Percentiles rank a stretch among this genome's conserved stretches.
Evolutionary conservation across 2,113 vertebrate species (phyloP).

Genomic region (Agapornis roseicollis): DNA sequence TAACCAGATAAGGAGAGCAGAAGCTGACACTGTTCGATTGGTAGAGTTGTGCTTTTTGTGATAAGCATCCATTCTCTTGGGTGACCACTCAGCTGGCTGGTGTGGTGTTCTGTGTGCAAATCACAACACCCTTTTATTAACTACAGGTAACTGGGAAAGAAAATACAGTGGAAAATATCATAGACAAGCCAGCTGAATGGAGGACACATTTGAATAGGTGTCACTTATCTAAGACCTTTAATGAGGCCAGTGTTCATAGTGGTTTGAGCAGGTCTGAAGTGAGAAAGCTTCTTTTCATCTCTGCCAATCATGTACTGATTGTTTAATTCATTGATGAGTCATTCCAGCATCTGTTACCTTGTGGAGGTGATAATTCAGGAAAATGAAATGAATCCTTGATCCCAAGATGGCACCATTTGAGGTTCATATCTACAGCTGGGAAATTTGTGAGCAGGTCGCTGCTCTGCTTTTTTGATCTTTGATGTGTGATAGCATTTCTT

Average conservation of each 20-base stretch:
- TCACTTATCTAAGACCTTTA: background rate
- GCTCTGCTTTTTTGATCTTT: background rate
- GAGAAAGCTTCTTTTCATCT: background rate
- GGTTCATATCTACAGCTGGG: background rate
- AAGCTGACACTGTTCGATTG: background rate
- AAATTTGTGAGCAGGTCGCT: background rate
- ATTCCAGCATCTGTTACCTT: background rate
- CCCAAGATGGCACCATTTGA: accelerated
- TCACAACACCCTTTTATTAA: background rate
- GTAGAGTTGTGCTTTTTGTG: background rate
- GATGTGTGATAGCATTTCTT: background rate
- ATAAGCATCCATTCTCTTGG: accelerated
- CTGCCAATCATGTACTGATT: accelerated
- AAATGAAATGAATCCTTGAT: background rate
- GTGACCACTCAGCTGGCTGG: background rate
- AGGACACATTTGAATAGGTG: background rate
- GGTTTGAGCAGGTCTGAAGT: background rate
- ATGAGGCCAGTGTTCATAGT: background rate
- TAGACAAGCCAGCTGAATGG: background rate
- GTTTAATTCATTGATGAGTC: background rate
- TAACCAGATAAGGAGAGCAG: accelerated
- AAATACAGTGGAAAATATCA: accelerated
- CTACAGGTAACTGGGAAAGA: background rate
- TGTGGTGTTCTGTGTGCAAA: background rate
- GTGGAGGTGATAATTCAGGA: background rate